Conservation (phyloP, 2,113 vertebrate genomes). For the Mustela lutreola region DNA sequence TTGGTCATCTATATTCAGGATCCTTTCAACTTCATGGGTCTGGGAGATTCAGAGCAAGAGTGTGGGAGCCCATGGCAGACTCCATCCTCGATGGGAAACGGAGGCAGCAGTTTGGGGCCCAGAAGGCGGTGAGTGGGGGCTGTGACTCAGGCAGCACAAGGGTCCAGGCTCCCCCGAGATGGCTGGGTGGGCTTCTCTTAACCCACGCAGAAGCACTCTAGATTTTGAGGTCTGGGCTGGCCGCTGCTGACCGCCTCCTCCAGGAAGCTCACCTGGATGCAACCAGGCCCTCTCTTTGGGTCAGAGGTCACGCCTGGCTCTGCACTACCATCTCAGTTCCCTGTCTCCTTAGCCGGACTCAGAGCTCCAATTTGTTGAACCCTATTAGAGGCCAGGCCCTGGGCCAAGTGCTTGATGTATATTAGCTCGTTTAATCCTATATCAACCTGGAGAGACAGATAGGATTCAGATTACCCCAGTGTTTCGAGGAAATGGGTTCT, state of each 20-base stretch:
- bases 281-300: background rate
- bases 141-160: background rate
- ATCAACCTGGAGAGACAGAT: slow-evolving; percentile 49
- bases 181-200: background rate
- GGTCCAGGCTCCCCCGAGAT: background rate
- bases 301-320: background rate
- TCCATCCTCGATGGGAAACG: background rate
- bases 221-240: background rate
- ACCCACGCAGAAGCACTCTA: background rate
- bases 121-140: background rate
- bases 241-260: background rate
- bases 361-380: slow-evolving; percentile 19
- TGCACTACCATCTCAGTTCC: background rate
- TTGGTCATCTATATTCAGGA: background rate
- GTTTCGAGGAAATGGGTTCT: slow-evolving; percentile 52
- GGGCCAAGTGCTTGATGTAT: slow-evolving; percentile 54
- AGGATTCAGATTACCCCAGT: slow-evolving; percentile 56
- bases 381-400: slow-evolving; percentile 17
- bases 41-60: background rate
- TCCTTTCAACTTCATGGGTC: background rate
- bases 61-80: background rate
- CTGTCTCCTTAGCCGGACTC: background rate
- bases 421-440: slow-evolving; percentile 68
- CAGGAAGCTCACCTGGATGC: background rate
- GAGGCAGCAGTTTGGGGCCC: background rate